Percentiles rank a stretch among this genome's conserved stretches.
These are phyloP conservation scores for Hemitrygon akajei DNA, from an alignment of 2,797 vertebrate genomes.

Conservation along the genomic window DNA sequence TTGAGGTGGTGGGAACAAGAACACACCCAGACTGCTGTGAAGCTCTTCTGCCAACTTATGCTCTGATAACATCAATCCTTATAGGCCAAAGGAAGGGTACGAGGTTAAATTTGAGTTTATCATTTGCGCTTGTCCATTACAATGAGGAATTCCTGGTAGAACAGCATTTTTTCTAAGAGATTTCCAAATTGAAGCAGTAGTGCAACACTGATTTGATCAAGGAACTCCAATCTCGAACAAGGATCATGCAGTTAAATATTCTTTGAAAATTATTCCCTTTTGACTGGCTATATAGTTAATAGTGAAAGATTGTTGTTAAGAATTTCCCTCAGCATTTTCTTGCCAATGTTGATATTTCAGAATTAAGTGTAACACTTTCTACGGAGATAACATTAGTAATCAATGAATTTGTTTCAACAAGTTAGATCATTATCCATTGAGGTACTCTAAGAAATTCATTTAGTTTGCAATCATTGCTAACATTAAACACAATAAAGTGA, in stretches of 20 bases:
- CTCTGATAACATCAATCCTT: neutral
- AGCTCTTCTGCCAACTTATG: neutral
- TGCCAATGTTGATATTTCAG: neutral
- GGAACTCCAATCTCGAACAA: neutral
- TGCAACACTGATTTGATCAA: neutral
- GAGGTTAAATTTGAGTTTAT: neutral
- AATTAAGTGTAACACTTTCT: neutral
- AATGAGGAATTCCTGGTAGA: neutral
- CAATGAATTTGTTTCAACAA: neutral
- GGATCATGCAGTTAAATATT: neutral
- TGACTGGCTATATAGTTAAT: neutral
- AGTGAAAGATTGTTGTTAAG: neutral
- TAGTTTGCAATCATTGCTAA: neutral
- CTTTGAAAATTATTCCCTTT: neutral
- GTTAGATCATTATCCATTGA: neutral
- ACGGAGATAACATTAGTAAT: neutral
- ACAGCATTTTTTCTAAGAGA: neutral
- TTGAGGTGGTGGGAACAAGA: neutral
- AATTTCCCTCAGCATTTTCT: neutral
- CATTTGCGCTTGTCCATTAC: neutral
- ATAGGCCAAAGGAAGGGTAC: neutral
- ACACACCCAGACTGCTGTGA: neutral
- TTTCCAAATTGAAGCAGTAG: neutral
- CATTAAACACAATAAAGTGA: neutral
- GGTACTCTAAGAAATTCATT: neutral